Conservation (phyloP, 2,797 vertebrate genomes). For the Oreochromis grahami region DNA sequence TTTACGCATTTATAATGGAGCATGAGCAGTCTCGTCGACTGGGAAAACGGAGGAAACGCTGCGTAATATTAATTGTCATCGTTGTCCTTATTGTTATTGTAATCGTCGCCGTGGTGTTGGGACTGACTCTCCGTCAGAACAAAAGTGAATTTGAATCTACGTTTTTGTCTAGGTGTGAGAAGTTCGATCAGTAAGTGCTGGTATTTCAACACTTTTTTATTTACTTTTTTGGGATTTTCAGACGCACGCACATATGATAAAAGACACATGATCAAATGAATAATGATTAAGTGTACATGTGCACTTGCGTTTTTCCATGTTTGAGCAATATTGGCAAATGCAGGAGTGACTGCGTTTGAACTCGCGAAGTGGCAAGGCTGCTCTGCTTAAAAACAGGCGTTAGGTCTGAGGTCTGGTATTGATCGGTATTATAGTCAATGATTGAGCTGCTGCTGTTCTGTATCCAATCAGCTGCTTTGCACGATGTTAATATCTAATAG, state of each 20-base stretch:
- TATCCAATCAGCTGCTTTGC: not conserved
- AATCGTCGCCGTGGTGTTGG: not conserved
- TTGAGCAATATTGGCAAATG: not conserved
- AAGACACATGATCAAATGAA: too few relatives aligned
- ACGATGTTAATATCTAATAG: not conserved
- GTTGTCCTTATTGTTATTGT: not conserved
- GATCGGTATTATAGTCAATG: not conserved
- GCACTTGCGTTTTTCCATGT: not conserved
- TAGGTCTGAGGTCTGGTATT: not conserved
- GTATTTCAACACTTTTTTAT: not conserved
- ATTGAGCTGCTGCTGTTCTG: not conserved
- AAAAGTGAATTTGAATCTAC: not conserved
- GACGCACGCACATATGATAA: not conserved
- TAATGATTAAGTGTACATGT: not conserved
- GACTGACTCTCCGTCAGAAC: not conserved
- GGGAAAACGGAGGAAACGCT: not conserved
- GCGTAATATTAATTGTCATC: fast-evolving
- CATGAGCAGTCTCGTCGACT: not conserved
- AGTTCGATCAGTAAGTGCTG: conserved; percentile 14
- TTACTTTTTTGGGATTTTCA: fast-evolving
- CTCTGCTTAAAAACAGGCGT: not conserved
- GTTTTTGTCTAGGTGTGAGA: conserved; percentile 17
- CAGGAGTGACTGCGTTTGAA: not conserved
- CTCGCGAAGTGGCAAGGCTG: not conserved
- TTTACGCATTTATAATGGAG: not conserved